phyloP scores from a whole-genome alignment of 2,888 invertebrate genomes.

The Eristalis arbustorum region DNA sequence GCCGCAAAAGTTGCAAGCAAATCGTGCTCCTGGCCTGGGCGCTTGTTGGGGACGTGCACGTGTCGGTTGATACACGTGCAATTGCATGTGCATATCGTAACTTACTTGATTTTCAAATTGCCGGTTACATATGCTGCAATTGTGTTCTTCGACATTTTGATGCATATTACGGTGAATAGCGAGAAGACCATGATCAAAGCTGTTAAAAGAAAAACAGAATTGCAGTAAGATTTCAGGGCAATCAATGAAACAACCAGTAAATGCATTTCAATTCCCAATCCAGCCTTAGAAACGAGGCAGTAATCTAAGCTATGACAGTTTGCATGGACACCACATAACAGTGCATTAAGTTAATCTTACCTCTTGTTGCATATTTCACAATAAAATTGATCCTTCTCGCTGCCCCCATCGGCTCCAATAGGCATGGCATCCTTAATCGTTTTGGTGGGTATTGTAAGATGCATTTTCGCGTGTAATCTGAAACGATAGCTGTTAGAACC shows the following conservation, averaged over 20 bases:
- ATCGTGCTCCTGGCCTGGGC: constrained; percentile 80
- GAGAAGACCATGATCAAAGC: constrained; percentile 77
- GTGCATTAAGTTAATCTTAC: constrained; percentile 70
- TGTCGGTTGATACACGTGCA: constrained; percentile 81
- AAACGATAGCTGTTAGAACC: background rate
- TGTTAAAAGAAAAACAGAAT: constrained; percentile 39
- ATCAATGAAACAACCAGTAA: too few species aligned
- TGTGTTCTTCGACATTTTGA: constrained; percentile 81
- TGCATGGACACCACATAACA: too few species aligned
- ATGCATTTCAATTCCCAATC: too few species aligned
- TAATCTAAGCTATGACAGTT: too few species aligned
- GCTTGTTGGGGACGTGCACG: constrained; percentile 28
- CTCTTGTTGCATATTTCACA: constrained; percentile 82
- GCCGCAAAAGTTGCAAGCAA: constrained; percentile 87
- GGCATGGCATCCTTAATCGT: constrained; percentile 77
- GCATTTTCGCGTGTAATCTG: constrained; percentile 88
- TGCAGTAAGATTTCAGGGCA: too few species aligned
- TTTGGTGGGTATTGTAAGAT: constrained; percentile 84
- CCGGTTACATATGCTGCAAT: constrained; percentile 87
- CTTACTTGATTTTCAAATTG: constrained; percentile 85
- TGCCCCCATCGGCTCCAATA: constrained; percentile 76
- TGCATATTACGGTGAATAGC: constrained; percentile 86
- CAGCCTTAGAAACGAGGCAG: too few species aligned
- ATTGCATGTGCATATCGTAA: constrained; percentile 87
- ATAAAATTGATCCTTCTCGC: constrained; percentile 78